These are phyloP conservation scores for Geopemphigus sp. DNA, from an alignment of 1,140 invertebrate genomes.

Conservation along the genomic window DNA sequence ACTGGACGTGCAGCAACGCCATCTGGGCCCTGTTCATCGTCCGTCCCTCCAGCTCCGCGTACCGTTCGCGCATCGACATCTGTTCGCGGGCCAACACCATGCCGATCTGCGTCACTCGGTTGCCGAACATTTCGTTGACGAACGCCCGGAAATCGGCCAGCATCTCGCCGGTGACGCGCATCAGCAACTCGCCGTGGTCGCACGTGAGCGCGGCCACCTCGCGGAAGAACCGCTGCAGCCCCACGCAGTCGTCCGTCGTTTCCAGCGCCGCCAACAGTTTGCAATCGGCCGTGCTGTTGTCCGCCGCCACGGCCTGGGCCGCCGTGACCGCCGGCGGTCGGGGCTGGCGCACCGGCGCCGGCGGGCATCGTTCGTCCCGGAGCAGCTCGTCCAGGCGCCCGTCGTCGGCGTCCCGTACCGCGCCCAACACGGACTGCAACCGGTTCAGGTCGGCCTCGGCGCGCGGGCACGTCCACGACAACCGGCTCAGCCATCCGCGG, in stretches of 20 bases:
- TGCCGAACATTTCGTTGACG: not conserved
- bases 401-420: not conserved
- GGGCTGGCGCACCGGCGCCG: not conserved
- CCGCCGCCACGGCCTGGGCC: too few relatives aligned
- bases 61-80: not conserved
- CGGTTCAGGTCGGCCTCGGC: not conserved
- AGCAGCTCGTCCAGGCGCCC: not conserved
- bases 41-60: slow-evolving; percentile 2
- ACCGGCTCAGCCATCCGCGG: not conserved
- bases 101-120: slow-evolving; percentile 13
- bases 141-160: slow-evolving; percentile 28
- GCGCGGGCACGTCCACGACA: not conserved
- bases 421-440: not conserved
- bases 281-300: not conserved
- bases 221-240: slow-evolving; percentile 8
- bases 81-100: slow-evolving; percentile 22
- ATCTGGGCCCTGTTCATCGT: slow-evolving; percentile 12
- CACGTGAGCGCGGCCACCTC: slow-evolving; percentile 19
- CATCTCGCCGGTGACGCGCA: slow-evolving; percentile 3
- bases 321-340: not conserved
- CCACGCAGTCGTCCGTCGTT: not conserved
- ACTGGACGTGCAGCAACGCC: not conserved
- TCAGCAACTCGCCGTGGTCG: not conserved
- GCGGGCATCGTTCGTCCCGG: too few relatives aligned
- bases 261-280: not conserved